Percentiles rank a stretch among this genome's conserved stretches.
phyloP scores from a whole-genome alignment of 2,797 vertebrate species.

The Pipistrellus pygmaeus region DNA sequence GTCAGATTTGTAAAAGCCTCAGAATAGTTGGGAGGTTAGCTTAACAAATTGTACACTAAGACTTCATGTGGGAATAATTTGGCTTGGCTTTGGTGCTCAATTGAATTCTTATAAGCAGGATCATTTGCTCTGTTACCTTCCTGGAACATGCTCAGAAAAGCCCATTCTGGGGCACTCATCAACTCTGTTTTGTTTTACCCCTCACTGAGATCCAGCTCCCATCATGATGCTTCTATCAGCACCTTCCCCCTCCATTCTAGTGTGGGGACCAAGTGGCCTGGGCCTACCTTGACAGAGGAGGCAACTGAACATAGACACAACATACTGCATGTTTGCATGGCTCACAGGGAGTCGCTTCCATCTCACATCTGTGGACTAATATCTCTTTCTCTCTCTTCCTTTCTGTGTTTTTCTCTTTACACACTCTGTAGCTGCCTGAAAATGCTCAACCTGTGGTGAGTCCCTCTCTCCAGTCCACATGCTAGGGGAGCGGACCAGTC shows the following conservation, averaged over 20 bases:
- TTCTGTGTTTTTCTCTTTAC: slow-evolving; percentile 94
- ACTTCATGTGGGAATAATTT: background rate
- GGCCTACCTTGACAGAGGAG: slow-evolving; percentile 54
- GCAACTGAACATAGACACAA: slow-evolving; percentile 84
- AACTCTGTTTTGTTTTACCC: background rate
- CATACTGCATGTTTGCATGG: slow-evolving; percentile 90
- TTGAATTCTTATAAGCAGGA: background rate
- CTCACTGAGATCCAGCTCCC: background rate
- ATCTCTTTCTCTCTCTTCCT: slow-evolving; percentile 93
- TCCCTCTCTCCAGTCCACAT: slow-evolving; percentile 97
- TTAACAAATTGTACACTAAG: background rate
- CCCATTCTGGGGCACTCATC: background rate
- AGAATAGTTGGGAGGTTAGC: background rate
- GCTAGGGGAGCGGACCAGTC: slow-evolving; percentile 95
- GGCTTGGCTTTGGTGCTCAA: slow-evolving; percentile 6
- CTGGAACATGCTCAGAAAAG: slow-evolving; percentile 27
- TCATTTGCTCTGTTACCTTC: background rate
- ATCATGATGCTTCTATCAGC: background rate
- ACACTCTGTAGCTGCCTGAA: slow-evolving; percentile 99
- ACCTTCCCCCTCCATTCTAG: background rate
- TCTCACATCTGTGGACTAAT: slow-evolving; percentile 97
- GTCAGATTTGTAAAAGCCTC: background rate
- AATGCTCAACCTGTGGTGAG: slow-evolving; percentile 99
- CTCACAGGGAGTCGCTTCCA: slow-evolving; percentile 91
- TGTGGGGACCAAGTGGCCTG: background rate